These are phyloP conservation scores for Furnarius figulus DNA, from an alignment of 2,113 vertebrate genomes.

Conservation along the genomic window DNA sequence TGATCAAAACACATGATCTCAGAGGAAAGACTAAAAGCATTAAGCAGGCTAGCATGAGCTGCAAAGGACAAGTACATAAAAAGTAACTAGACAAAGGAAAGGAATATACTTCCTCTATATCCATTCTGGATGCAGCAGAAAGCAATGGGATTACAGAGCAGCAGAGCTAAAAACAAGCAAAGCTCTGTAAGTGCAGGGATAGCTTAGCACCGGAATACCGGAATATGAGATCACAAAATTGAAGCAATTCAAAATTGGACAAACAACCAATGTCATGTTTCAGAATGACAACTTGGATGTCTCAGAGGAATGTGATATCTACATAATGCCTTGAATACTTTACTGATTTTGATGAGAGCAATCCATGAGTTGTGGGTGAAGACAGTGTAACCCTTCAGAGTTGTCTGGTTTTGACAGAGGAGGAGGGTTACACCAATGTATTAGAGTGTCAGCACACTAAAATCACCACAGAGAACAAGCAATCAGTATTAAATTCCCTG, in stretches of 20 bases:
- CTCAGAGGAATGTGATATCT: neutral
- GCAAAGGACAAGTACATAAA: neutral
- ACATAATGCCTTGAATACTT: neutral
- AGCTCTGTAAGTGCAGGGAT: neutral
- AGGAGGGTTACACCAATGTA: neutral
- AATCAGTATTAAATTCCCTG: neutral
- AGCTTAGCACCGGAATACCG: neutral
- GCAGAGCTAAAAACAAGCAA: neutral
- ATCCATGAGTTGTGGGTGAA: neutral
- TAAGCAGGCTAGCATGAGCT: neutral
- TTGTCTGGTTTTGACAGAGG: neutral
- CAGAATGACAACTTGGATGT: neutral
- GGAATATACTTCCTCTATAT: neutral
- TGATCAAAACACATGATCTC: neutral
- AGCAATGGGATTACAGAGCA: neutral
- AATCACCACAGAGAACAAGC: neutral
- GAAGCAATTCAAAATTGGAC: neutral
- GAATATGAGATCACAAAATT: neutral
- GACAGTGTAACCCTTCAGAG: neutral
- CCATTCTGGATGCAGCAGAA: neutral
- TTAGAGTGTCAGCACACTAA: neutral
- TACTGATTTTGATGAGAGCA: neutral
- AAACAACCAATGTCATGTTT: neutral
- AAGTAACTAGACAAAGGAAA: neutral
- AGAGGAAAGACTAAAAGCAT: neutral